Evolutionary conservation across 2,888 invertebrate species (phyloP), one percentile per base, ranked within the genome.

Genomic region (Tuta absoluta): DNA sequence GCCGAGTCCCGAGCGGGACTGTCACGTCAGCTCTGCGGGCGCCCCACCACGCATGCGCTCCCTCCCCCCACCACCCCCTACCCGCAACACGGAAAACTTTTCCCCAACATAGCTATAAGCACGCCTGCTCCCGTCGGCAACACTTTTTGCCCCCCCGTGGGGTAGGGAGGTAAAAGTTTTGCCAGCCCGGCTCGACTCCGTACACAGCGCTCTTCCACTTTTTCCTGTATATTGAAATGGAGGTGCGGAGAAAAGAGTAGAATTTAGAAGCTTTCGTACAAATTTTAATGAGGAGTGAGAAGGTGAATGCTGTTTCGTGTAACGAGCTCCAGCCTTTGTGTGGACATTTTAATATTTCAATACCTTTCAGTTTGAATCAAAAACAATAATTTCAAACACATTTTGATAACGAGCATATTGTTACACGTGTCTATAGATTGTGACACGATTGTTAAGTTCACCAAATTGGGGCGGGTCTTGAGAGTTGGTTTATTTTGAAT

Each of bases 21-120:
- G 86, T 81, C 81, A 81, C 83, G 85, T 82, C 85, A 80, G 85
- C 84, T 81, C 82, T 85, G 86, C 85, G 82, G 87, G 73, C 73
- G 53, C 57, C 48, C 28, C 11, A 61, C n/a, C 73, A 85, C 90
- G 91, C 91, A 89, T 87, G 91, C 91, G 91, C 71, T 78, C 71
- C 80, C 80, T 75, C 70, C 74, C 70, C 77, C 80, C 76, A 71
- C 82, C 79, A 71, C 76, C 82, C 82, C 77, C 87, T 76, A 75
- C 91, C 91, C 90, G 91, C 90, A 90, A 91, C 90, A 91, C 89
- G 91, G 89, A 91, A 91, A 91, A 91, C 91, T 91, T 91, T 91
- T 91, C 89, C 86, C 87, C 79, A 73, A 91, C 89, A 91, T 87
- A 91, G 87, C 87, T 91, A 91, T 87, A 91, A 84, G 80, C 82